Evolutionary conservation across 2,888 invertebrate genomes (phyloP), one percentile per base, ranked within the genome.

Genomic region (Rhagium mordax): DNA sequence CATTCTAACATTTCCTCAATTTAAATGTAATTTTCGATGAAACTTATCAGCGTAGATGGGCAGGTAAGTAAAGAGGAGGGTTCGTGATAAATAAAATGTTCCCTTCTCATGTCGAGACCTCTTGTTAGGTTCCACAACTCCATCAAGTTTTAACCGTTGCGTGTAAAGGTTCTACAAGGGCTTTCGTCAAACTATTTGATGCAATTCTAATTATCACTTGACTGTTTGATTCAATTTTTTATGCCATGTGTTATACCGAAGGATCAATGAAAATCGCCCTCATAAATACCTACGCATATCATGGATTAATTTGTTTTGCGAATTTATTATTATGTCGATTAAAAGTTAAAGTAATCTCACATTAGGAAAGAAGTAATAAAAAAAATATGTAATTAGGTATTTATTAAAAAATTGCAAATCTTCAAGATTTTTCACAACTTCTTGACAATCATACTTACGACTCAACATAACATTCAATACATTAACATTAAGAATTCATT

Each of bases 71-170:
- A 67, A 41, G 55, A 24, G 21, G 33, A 57, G 47, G 55, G 55
- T 67, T 57, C 67, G 67, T 57, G 67, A 57, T 67, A 67, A 67
- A 67, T 67, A 67, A 67, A 67, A 67, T 57, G 67, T 67, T 67
- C 67, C 57, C 57, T 67, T 65, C 65, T 65, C 57, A 67, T 67
- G 67, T 67, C 67, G 67, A 67, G 67, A 47, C 67, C 16, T 55
- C 65, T 67, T 67, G 67, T 67, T 67, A 67, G 57, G 47, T 67
- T 67, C 67, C 65, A 67, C 67, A 67, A 67, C 67, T 67, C 67
- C 67, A 67, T 67, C 67, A 57, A 47, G 21, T 24, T 57, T 57
- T 57, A 55, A 41, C 67, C 24, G 20, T 67, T 57, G 67, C 67
- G 67, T 67, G 67, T 67, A 51, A 33, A 55, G 67, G 57, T 47